phyloP scores from a whole-genome alignment of 2,797 vertebrate genomes.

The Pseudocheirus occidentalis region DNA sequence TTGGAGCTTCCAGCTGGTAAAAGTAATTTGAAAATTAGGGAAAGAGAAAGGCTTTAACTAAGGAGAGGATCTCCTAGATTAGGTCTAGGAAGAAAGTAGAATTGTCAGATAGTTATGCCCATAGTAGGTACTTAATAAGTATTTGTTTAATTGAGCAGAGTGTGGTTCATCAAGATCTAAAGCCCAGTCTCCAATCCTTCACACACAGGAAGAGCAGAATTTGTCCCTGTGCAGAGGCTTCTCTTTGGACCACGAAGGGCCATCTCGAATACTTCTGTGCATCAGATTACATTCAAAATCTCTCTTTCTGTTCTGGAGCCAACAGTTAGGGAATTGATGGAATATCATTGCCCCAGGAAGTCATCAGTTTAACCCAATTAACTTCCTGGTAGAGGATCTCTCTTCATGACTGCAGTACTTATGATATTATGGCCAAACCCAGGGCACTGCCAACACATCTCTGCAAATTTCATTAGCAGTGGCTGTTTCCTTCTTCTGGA shows the following conservation, averaged over 20 bases:
- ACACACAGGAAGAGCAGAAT: background rate
- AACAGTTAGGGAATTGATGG: background rate
- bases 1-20: background rate
- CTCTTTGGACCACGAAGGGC: background rate
- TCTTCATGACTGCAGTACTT: background rate
- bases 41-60: background rate
- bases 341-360: constrained; percentile 59
- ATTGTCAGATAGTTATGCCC: background rate
- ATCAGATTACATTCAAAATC: constrained; percentile 31
- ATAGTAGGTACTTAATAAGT: background rate
- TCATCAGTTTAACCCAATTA: constrained; percentile 64
- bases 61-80: background rate
- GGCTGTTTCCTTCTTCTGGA: constrained; percentile 56
- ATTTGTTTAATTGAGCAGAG: background rate
- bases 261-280: background rate
- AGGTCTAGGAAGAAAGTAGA: background rate
- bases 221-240: background rate
- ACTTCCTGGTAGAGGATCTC: constrained; percentile 58
- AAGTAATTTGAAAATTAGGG: background rate
- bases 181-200: background rate
- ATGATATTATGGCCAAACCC: background rate
- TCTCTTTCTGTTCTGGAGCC: constrained; percentile 37
- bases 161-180: background rate
- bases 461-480: constrained; percentile 69
- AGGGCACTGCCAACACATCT: constrained; percentile 45